Percentiles rank a stretch among this genome's conserved stretches.
phyloP scores from a whole-genome alignment of 2,113 vertebrate genomes.

The Phyllopteryx taeniolatus region DNA sequence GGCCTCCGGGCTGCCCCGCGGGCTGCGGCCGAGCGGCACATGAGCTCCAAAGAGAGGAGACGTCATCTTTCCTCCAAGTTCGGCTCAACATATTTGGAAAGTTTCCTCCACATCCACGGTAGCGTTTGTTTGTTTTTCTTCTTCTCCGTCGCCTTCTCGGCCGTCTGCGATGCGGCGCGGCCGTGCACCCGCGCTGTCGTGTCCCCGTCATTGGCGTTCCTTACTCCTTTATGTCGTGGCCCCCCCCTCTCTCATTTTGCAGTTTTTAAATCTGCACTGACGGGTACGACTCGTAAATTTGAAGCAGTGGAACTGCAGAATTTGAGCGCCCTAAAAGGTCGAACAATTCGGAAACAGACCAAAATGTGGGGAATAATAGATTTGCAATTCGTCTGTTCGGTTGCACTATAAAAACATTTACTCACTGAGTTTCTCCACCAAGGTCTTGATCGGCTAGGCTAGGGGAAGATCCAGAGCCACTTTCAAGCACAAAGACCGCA shows the following conservation, averaged over 20 bases:
- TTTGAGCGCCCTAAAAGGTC: no score
- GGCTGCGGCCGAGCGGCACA: not conserved
- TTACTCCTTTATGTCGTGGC: slow-evolving; percentile 27
- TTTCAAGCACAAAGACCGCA: no score
- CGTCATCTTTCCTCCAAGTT: not conserved
- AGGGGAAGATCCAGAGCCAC: no score
- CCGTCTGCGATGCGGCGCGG: slow-evolving; percentile 58
- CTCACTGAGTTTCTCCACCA: no score
- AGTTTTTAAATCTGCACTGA: no score
- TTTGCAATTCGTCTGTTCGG: no score
- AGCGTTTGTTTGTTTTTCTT: slow-evolving; percentile 1
- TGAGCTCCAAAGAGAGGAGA: not conserved
- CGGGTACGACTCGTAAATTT: not conserved
- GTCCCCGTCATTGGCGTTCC: slow-evolving; percentile 61
- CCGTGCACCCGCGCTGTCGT: slow-evolving; percentile 62
- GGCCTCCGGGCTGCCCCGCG: not conserved
- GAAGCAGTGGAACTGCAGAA: not conserved
- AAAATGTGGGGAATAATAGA: no score
- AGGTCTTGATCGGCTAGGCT: no score
- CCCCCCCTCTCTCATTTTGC: slow-evolving; percentile 36
- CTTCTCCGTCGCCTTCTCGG: slow-evolving; percentile 32
- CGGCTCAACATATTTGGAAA: not conserved
- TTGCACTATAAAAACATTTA: no score
- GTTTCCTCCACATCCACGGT: not conserved
- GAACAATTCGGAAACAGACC: no score